phyloP scores from a whole-genome alignment of 2,113 vertebrate species.

The Percopsis transmontana region DNA sequence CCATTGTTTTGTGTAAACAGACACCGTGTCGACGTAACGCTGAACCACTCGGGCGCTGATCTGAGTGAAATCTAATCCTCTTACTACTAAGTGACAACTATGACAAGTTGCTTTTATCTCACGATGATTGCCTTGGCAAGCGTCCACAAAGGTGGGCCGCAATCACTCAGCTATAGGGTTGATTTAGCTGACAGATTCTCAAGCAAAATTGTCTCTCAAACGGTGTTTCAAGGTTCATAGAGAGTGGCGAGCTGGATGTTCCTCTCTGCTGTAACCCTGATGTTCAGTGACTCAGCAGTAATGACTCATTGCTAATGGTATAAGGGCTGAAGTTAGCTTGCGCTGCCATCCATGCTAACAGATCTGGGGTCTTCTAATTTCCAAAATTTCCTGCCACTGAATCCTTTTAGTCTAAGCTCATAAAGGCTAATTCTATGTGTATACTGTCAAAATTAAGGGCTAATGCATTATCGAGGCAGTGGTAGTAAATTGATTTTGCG shows the following conservation, averaged over 20 bases:
- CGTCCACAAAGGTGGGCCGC: neutral
- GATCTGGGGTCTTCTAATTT: neutral
- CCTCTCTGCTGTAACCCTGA: neutral
- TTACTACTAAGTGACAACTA: neutral
- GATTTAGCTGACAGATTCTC: neutral
- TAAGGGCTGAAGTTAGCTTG: slow-evolving; percentile 1
- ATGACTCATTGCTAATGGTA: slow-evolving; percentile 28
- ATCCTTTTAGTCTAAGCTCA: neutral
- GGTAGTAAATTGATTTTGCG: no score
- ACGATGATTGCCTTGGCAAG: neutral
- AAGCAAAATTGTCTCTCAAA: neutral
- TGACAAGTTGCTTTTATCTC: neutral
- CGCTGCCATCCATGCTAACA: slow-evolving; percentile 3
- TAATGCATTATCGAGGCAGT: no score
- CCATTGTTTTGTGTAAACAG: neutral
- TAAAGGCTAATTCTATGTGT: neutral
- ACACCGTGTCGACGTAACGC: neutral
- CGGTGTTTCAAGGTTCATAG: neutral
- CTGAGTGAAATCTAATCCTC: neutral
- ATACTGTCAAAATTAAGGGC: neutral
- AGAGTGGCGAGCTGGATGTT: neutral
- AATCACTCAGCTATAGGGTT: neutral
- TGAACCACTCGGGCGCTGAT: neutral
- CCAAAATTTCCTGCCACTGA: neutral
- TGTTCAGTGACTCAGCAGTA: slow-evolving; percentile 41